Evolutionary conservation across 1,140 invertebrate genomes (phyloP), one percentile per base, ranked within the genome.

Genomic region (Lepidurus arcticus): DNA sequence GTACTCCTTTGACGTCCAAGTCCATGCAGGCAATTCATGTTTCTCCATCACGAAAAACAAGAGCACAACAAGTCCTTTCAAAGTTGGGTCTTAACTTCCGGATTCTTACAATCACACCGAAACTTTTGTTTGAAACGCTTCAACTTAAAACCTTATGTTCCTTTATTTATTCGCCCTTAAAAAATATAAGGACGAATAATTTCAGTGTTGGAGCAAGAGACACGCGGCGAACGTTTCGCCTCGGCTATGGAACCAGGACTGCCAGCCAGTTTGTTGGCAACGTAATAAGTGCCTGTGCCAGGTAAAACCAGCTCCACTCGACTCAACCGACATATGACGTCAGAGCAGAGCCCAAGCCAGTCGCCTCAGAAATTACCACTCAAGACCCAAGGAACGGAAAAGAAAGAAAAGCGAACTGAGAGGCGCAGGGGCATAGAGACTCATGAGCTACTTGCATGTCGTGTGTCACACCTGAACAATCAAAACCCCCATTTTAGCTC

Each of bases 241-340:
- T 21, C n/a, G 53, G 9, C 53, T 65, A n/a, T 16, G 16, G 21
- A 65, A 65, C 53, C 53, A n/a, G 53, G 53, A 16, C 53, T 65
- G 53, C n/a, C 53, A 65, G 16, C 21, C n/a, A 21, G 21, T 13
- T 65, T 65, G 53, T 65, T 65, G 53, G 53, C 53, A 65, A 65
- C 53, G 53, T 65, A 65, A 21, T 65, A 65, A 65, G 53, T 65
- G 53, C 13, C 53, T 65, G 53, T 65, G 53, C 53, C 53, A 65
- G 53, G 53, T 65, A 65, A 65, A 65, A 21, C 47, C 47, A 65
- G 53, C 53, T 65, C 53, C 34, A 34, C 34, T 34, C 34, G 34
- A 21, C 53, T 65, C 53, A 65, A 21, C 53, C 53, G 16, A 65
- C 53, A 9, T 21, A 65, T 65, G 53, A 65, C 53, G 53, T 65